Conservation (phyloP, 2,797 vertebrate species). For the Crypturellus tataupa region DNA sequence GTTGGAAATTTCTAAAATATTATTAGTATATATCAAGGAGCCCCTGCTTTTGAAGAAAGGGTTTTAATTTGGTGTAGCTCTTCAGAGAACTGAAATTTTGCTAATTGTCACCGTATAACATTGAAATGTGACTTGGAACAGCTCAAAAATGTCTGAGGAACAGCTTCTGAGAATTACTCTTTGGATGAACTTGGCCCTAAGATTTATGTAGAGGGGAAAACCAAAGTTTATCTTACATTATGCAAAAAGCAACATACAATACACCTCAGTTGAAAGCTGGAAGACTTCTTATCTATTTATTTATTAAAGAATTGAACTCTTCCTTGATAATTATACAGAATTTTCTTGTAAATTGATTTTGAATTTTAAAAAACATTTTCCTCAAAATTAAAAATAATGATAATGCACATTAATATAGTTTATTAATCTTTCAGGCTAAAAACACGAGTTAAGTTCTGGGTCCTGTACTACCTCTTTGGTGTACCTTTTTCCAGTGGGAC, state of each 20-base stretch:
- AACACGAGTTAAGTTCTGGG: not conserved
- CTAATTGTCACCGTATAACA: not conserved
- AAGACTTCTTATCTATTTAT: not conserved
- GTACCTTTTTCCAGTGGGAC: not conserved
- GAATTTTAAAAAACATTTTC: not conserved
- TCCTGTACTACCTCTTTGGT: accelerated
- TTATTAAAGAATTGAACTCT: not conserved
- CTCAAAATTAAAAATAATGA: not conserved
- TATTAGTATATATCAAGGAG: not conserved
- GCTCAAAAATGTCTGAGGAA: not conserved
- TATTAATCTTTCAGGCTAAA: not conserved
- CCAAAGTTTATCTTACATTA: not conserved
- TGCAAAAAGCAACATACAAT: not conserved
- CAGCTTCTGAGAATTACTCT: not conserved
- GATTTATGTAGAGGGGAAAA: not conserved
- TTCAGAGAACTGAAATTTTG: not conserved
- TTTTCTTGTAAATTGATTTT: not conserved
- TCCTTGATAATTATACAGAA: not conserved
- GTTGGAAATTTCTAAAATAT: not conserved
- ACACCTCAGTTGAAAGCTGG: not conserved
- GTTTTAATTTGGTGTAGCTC: not conserved
- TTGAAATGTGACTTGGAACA: not conserved
- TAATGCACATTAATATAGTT: not conserved
- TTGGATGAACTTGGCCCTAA: not conserved
- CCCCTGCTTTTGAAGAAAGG: not conserved